Evolutionary conservation across 2,113 vertebrate species (phyloP), one percentile per base, ranked within the genome.

Genomic region (Notarius quadriscutis): DNA sequence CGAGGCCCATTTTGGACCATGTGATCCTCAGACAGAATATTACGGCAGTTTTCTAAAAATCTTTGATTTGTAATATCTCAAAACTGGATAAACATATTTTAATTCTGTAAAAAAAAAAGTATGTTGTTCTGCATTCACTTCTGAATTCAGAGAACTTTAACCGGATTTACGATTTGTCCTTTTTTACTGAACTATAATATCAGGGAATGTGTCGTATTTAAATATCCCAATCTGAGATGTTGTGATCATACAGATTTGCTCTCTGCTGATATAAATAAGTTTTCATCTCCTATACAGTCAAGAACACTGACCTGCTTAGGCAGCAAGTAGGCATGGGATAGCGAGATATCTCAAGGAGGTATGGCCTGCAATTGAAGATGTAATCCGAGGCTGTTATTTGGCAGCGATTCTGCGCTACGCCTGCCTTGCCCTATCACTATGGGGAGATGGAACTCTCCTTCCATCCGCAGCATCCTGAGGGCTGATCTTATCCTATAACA

Each of bases 311-410:
- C 53, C 50, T 74, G 86, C 65, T 82, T 72, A 89, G 71, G 79
- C 71, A 74, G 27, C 30, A 25, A 72, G 81, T 81, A 83, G 82
- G 63, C 15, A 30, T 84, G 58, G 63, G 81, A 84, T 81, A 81
- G 65, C 51, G 17, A 14, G 30, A 74, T 60, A 67, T 81, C n/a
- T 88, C 48, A 81, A 80, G 74, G 48, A 86, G 86, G 80, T 58
- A 34, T 48, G 72, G 83, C 48, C 87, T 69, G 50, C 89, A 86
- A 88, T 81, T 86, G 84, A 86, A 90, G 87, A 84, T 87, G 34
- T 88, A 86, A 90, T 86, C 84, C 77, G 51, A 71, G 81, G 58
- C 87, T 53, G 75, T 88, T 88, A 86, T 88, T 83, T 90, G n/a
- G 86, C 83, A 77, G 84, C 25, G 65, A 86, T 90, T 88, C 86